phyloP scores from a whole-genome alignment of 1,140 invertebrate genomes.

The Drepana arcuata region DNA sequence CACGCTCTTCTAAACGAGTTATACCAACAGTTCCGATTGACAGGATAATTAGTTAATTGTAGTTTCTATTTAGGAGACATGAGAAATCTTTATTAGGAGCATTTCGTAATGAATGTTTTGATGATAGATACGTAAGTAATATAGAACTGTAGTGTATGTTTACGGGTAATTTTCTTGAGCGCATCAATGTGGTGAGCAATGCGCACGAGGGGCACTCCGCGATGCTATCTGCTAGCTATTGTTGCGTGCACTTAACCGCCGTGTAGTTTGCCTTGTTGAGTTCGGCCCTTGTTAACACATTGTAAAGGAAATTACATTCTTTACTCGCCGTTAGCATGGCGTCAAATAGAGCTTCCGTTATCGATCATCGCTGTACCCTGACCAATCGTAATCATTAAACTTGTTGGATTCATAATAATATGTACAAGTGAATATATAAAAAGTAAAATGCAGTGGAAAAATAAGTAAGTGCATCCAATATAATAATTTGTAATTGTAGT shows the following conservation, averaged over 20 bases:
- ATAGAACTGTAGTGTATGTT: conserved; percentile 11
- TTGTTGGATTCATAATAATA: conserved; percentile 28
- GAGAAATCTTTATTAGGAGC: too few relatives aligned
- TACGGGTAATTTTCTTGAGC: conserved; percentile 18
- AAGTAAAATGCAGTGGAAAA: too few relatives aligned
- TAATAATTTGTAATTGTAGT: too few relatives aligned
- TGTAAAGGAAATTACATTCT: conserved; percentile 68
- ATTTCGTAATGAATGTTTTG: too few relatives aligned
- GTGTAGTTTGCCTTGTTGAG: conserved; percentile 39
- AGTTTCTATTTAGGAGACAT: too few relatives aligned
- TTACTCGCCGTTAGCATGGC: conserved; percentile 40
- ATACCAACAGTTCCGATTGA: too few relatives aligned
- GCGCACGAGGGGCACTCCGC: conserved; percentile 31
- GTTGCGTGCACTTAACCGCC: conserved; percentile 66
- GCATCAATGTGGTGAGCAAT: too few relatives aligned
- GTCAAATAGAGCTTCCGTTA: conserved; percentile 50
- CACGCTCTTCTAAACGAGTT: too few relatives aligned
- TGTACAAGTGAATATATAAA: too few relatives aligned
- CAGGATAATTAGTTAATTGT: too few relatives aligned
- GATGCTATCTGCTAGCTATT: conserved; percentile 56
- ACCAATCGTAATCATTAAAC: conserved; percentile 53
- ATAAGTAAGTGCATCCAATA: too few relatives aligned
- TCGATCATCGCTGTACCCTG: conserved; percentile 50
- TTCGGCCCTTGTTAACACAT: conserved; percentile 65
- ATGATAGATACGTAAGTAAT: too few relatives aligned